Base-by-base conservation (phyloP, 2,888 invertebrate genomes). In the Leptinotarsa haldemani region DNA sequence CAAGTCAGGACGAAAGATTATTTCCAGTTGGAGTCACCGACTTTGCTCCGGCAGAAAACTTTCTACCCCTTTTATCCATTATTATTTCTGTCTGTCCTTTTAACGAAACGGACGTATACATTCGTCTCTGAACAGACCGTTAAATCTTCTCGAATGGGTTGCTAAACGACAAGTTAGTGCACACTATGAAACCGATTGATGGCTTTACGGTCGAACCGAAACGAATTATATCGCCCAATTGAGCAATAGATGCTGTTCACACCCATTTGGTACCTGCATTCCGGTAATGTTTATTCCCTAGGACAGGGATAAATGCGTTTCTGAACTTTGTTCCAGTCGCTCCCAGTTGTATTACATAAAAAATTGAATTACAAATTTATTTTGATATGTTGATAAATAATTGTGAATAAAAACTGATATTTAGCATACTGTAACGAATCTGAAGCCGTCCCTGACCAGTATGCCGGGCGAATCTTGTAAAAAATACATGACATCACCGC, bases 111-210 rank as follows among this genome's bases (percentile, higher is more conserved):
- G 56, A 22, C 56, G 56, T 16, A 56, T 12, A 52, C 52, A 52
- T 52, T 22, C 22, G 22, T 58, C 70, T 63, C 68, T 65, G 52
- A 73, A 65, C 53, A 25, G 64, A 70, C 48, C 70, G 68, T 70
- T 73, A 75, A 75, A 73, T 70, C 58, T 68, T 22, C 63, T 30
- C n/a, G 68, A 73, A 75, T 73, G 72, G 68, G 61, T 70, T 70
- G 72, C 65, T 75, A 73, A 73, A 73, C 67, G 73, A 47, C 47
- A 73, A 73, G 67, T 70, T 46, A 71, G 75, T 73, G 68, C 66
- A 65, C 70, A 68, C 56, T 20, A 75, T 70, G 67, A 64, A 68
- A 70, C 73, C 70, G 61, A 73, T 71, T 71, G 71, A 71, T 71
- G 71, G 71, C 52, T n/a, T 53, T 25, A 15, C 65, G 66, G 66